These are phyloP conservation scores for Myotis lucifugus DNA, from an alignment of 2,113 vertebrate species.

Conservation along the genomic window DNA sequence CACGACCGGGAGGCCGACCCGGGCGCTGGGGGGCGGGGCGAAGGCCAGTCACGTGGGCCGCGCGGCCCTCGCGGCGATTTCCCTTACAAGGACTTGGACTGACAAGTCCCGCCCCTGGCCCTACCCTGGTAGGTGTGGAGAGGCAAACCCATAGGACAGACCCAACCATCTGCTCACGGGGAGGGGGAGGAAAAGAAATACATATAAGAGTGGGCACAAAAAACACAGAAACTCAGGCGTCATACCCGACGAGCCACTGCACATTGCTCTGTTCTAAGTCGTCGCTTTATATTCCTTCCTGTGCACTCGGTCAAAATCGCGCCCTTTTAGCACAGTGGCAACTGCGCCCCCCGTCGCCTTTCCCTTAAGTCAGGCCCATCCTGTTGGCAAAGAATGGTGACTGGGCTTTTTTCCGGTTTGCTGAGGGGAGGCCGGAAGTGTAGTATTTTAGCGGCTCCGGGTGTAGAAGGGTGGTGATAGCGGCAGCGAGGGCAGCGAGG, in stretches of 20 bases:
- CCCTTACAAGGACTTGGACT: slow-evolving; percentile 70
- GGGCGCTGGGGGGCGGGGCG: fast-evolving
- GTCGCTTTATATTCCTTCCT: fast-evolving
- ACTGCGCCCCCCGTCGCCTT: not conserved
- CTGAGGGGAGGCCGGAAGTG: slow-evolving; percentile 64
- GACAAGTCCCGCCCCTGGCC: not conserved
- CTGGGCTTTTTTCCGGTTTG: slow-evolving; percentile 61
- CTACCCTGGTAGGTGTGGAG: not conserved
- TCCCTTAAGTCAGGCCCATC: not conserved
- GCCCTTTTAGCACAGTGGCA: not conserved
- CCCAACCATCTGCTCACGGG: slow-evolving; percentile 32
- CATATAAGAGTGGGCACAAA: not conserved
- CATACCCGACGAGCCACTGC: fast-evolving
- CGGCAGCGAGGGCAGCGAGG: fast-evolving
- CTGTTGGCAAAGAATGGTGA: not conserved
- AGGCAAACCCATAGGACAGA: not conserved
- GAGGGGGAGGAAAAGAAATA: not conserved
- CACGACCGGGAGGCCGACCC: fast-evolving
- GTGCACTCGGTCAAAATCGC: fast-evolving
- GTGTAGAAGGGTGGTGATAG: fast-evolving
- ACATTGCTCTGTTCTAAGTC: fast-evolving
- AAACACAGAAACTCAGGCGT: not conserved
- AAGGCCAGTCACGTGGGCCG: not conserved
- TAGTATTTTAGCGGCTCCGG: not conserved
- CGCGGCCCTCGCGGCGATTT: not conserved